These are phyloP conservation scores for Cyanoliseus patagonus DNA, from an alignment of 2,113 vertebrate species.

Conservation along the genomic window DNA sequence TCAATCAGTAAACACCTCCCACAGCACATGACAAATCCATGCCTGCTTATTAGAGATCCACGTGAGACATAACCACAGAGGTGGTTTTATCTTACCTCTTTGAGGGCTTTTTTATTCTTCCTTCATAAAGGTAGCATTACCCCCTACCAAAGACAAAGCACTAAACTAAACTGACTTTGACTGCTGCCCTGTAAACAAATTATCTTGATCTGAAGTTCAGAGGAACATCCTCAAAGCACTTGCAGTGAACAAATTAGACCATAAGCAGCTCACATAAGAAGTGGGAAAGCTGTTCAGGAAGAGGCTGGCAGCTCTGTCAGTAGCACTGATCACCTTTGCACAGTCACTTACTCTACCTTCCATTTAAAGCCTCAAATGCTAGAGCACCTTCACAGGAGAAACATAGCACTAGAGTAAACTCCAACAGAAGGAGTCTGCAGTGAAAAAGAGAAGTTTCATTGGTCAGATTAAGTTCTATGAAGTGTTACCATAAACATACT, in stretches of 20 bases:
- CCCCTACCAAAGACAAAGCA: background rate
- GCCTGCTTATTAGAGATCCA: background rate
- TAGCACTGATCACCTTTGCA: background rate
- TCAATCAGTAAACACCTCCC: background rate
- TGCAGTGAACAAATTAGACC: background rate
- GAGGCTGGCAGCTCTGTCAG: background rate
- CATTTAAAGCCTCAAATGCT: background rate
- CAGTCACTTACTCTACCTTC: background rate
- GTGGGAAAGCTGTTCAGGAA: background rate
- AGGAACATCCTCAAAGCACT: background rate
- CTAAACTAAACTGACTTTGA: background rate
- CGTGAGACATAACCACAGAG: background rate
- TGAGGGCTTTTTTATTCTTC: background rate
- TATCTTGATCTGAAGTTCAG: background rate
- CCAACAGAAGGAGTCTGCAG: background rate
- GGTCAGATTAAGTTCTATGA: background rate
- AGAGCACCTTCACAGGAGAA: background rate
- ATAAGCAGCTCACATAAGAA: background rate
- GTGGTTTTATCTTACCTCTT: background rate
- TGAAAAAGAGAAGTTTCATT: background rate
- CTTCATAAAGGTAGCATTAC: background rate
- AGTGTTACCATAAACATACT: background rate
- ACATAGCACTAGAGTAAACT: background rate
- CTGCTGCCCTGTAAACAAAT: background rate
- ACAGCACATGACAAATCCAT: background rate